Conservation (phyloP, 2,797 vertebrate species). For the Hybognathus amarus region DNA sequence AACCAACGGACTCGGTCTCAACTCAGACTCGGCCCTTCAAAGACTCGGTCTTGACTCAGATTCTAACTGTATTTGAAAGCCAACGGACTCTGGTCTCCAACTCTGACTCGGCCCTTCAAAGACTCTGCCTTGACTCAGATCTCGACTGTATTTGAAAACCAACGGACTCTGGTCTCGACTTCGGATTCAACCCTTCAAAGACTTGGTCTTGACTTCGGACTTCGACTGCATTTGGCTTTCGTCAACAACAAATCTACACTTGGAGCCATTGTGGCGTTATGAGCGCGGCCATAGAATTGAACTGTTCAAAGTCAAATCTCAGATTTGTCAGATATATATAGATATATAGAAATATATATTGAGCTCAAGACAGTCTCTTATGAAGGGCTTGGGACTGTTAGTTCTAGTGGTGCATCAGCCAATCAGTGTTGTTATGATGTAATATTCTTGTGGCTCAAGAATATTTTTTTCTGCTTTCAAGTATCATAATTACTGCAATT, state of each 20-base stretch:
- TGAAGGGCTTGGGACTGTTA: neutral
- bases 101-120: no score
- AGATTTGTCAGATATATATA: neutral
- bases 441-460: neutral
- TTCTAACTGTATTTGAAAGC: no score
- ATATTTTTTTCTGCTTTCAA: neutral
- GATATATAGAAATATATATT: neutral
- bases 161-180: no score
- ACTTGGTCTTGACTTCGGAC: no score
- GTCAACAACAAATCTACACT: neutral
- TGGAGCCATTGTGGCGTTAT: neutral
- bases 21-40: no score
- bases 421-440: neutral
- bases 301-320: neutral
- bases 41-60: no score
- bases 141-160: no score
- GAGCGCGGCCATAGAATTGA: neutral
- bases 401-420: neutral
- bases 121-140: no score
- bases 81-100: no score
- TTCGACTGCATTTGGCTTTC: no score
- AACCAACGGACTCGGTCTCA: no score
- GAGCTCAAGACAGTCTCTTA: neutral
- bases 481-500: slow-evolving; percentile 3
- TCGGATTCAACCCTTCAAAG: no score